phyloP scores from a whole-genome alignment of 2,113 vertebrate species.

The Erythrocercus mccallii region DNA sequence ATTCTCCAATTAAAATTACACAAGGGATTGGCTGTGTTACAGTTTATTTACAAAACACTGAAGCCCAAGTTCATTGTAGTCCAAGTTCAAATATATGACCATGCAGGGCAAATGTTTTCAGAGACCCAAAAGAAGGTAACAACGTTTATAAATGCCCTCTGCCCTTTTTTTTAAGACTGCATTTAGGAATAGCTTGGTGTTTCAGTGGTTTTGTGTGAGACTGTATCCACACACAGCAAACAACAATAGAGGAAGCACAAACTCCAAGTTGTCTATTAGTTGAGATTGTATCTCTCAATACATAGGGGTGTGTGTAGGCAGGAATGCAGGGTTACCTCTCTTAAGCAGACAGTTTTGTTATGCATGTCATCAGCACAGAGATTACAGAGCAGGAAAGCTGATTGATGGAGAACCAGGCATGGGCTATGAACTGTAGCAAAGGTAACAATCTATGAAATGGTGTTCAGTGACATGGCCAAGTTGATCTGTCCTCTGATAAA shows the following conservation, averaged over 20 bases:
- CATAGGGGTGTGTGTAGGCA: not conserved
- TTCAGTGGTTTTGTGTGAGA: not conserved
- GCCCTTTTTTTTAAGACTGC: not conserved
- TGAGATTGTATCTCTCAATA: not conserved
- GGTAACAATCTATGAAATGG: not conserved
- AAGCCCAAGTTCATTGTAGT: not conserved
- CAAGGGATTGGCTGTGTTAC: not conserved
- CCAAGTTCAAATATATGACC: not conserved
- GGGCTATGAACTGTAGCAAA: not conserved
- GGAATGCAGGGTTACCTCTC: not conserved
- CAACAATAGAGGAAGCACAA: not conserved
- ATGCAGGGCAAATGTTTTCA: not conserved
- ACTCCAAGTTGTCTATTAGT: not conserved
- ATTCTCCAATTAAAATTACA: not conserved
- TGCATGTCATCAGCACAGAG: not conserved
- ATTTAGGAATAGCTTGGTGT: not conserved
- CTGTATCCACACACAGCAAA: not conserved
- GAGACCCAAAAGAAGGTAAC: not conserved
- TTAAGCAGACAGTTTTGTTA: not conserved
- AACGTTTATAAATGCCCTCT: not conserved
- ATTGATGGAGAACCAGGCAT: not conserved
- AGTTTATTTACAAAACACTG: not conserved
- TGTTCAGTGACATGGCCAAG: rapidly evolving
- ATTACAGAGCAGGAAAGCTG: not conserved
- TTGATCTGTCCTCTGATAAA: not conserved